Percentiles rank a stretch among this genome's conserved stretches.
Conservation (phyloP, 1,140 invertebrate genomes). For the Geopemphigus sp. region DNA sequence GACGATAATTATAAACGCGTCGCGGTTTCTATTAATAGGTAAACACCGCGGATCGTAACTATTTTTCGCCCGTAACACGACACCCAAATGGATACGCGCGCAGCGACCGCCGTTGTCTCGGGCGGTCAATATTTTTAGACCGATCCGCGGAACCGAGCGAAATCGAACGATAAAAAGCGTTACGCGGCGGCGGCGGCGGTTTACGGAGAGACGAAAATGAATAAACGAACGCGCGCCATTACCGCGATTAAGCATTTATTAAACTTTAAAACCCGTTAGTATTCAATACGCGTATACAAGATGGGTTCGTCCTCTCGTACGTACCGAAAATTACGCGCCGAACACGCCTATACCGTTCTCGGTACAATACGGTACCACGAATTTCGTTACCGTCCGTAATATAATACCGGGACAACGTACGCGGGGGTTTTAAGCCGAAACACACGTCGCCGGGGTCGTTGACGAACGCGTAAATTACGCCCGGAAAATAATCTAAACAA, state of each 20-base stretch:
- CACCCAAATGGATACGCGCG: no score
- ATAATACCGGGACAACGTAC: no score
- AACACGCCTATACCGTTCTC: not conserved
- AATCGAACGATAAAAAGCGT: constrained; percentile 1
- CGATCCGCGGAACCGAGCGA: not conserved
- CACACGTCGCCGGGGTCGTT: no score
- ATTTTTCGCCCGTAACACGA: no score
- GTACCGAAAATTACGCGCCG: not conserved
- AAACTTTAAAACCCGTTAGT: not conserved
- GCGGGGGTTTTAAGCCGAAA: no score
- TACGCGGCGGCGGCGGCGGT: not conserved
- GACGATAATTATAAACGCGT: no score
- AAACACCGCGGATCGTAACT: no score
- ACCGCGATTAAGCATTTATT: no score
- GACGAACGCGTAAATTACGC: no score
- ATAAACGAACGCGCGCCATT: not conserved
- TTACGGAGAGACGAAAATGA: not conserved
- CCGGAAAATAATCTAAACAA: no score
- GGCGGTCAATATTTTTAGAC: constrained; percentile 25
- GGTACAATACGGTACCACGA: not conserved
- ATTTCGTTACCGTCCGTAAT: not conserved
- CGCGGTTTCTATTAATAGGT: no score
- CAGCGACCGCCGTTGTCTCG: no score
- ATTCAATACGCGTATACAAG: not conserved
- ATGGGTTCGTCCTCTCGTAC: not conserved